These are phyloP conservation scores for Myrmecophaga tridactyla DNA, from an alignment of 2,113 vertebrate genomes.

Conservation along the genomic window DNA sequence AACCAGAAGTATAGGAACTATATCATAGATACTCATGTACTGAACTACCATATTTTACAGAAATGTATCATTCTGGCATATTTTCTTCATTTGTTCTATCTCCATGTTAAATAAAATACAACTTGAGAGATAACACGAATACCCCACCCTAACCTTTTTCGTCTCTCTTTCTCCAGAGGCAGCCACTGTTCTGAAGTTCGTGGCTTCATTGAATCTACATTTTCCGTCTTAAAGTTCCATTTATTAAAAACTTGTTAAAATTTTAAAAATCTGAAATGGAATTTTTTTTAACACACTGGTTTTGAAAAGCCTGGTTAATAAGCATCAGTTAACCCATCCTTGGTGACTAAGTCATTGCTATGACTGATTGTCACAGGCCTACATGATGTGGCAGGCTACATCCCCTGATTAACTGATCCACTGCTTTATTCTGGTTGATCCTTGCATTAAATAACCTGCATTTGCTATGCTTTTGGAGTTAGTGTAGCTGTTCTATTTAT, in stretches of 20 bases:
- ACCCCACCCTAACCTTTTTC: rapidly evolving
- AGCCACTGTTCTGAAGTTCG: background rate
- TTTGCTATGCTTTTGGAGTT: background rate
- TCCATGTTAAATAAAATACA: background rate
- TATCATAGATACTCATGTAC: rapidly evolving
- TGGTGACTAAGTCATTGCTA: rapidly evolving
- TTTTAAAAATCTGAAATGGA: background rate
- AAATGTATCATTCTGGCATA: background rate
- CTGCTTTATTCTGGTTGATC: background rate
- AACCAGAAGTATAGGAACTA: background rate
- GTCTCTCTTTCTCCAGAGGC: too few species aligned
- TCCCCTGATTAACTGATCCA: rapidly evolving
- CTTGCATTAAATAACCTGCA: rapidly evolving
- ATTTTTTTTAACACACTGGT: background rate
- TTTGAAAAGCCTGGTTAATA: background rate
- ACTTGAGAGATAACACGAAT: background rate
- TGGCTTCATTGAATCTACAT: rapidly evolving
- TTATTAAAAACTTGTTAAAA: background rate
- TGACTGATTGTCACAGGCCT: rapidly evolving
- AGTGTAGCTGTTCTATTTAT: background rate
- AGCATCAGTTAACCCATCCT: background rate
- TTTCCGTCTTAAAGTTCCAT: background rate
- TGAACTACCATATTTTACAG: background rate
- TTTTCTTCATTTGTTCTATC: background rate
- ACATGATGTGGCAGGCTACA: rapidly evolving